Base-by-base conservation (phyloP, 2,888 invertebrate genomes). In the Yponomeuta sedellus region DNA sequence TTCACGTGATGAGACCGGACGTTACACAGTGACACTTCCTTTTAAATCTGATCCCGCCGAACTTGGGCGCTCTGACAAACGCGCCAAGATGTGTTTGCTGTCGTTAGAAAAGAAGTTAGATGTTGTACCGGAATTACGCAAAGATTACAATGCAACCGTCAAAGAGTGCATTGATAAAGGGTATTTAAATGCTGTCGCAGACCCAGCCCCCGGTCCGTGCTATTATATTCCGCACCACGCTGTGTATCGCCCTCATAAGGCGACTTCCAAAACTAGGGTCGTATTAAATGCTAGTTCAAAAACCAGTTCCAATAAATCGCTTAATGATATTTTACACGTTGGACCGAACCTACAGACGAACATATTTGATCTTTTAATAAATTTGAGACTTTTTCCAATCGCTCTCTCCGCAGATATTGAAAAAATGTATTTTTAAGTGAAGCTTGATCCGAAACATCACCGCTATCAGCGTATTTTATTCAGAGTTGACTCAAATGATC, bases 161-260 rank as follows among this genome's bases (percentile, higher is more conserved):
- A n/a, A n/a, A n/a, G n/a, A n/a, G n/a, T n/a, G n/a, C n/a, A n/a
- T n/a, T n/a, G n/a, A n/a, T n/a, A n/a, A n/a, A n/a, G n/a, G n/a
- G n/a, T n/a, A n/a, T n/a, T n/a, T n/a, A n/a, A n/a, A n/a, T n/a
- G n/a, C n/a, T n/a, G n/a, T n/a, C n/a, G n/a, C n/a, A n/a, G n/a
- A n/a, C n/a, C 25, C 25, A 2, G 25, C 25, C 25, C 25, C 0
- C 25, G 25, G 25, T 25, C 25, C 25, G 4, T 25, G 2, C 19
- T 66, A 66, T 40, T 28, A 39, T 4, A 66, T 66, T 11, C 66
- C 66, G 22, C 66, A 66, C 40, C 40, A 61, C 19, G 61, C 61
- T 20, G 61, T 66, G 10, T 22, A 25, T 5, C 61, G 66, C 8
- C 40, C 34, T 8, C 61, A 66, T 34, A 66, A 66, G 22, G 28